Conservation (phyloP, 2,888 invertebrate species). For the Chelonus formosanus region DNA sequence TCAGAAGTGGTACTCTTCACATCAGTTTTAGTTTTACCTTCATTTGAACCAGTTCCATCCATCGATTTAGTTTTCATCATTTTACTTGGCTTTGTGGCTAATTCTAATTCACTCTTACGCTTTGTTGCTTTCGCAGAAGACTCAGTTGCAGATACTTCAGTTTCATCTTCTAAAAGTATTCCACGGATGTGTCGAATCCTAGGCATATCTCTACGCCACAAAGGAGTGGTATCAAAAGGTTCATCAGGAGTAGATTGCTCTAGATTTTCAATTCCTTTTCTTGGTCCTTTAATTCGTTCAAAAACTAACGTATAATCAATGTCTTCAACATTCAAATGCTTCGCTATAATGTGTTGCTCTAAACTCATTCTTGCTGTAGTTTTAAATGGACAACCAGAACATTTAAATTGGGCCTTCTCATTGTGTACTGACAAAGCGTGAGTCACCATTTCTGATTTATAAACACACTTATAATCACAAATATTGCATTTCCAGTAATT, state of each 20-base stretch:
- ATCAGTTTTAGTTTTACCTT: constrained; percentile 2
- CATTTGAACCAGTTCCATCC: constrained; percentile 44
- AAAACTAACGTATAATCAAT: constrained; percentile 64
- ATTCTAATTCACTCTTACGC: constrained; percentile 49
- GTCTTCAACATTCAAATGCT: constrained; percentile 67
- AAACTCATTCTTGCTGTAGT: constrained; percentile 69
- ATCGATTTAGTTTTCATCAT: constrained; percentile 45
- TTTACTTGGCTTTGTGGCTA: constrained; percentile 42
- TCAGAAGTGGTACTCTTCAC: no score
- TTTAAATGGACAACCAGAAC: constrained; percentile 73
- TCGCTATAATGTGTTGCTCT: constrained; percentile 70
- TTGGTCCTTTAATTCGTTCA: constrained; percentile 65
- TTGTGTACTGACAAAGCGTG: constrained; percentile 72
- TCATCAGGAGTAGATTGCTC: constrained; percentile 52
- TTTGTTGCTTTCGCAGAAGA: constrained; percentile 45
- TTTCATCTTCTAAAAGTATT: constrained; percentile 69
- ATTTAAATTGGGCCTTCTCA: constrained; percentile 76
- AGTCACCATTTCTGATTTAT: constrained; percentile 70
- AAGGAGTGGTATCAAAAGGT: constrained; percentile 69
- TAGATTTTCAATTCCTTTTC: constrained; percentile 49
- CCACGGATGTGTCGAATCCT: constrained; percentile 71
- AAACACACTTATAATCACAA: constrained; percentile 71
- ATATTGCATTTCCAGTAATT: constrained; percentile 78
- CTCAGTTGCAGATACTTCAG: constrained; percentile 52
- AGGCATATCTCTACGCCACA: constrained; percentile 71